Conservation (phyloP, 1,140 invertebrate species). For the Nasonia longicornis region DNA sequence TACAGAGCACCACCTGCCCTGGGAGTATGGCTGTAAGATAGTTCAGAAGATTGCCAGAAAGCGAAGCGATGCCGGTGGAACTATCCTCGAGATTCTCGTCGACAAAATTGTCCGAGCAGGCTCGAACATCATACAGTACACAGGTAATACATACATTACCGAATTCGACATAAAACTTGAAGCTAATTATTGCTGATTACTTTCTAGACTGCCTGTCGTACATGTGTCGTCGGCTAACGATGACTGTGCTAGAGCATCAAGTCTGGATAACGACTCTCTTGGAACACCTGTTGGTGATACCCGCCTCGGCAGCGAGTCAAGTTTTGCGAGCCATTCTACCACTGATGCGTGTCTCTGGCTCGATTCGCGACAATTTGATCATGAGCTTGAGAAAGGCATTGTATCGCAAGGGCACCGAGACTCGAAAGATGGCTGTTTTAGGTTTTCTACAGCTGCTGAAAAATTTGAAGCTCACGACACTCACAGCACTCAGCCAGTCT, state of each 20-base stretch:
- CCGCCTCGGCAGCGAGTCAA: slow-evolving; percentile 62
- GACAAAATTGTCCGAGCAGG: slow-evolving; percentile 66
- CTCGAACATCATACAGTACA: slow-evolving; percentile 65
- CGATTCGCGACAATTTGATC: slow-evolving; percentile 69
- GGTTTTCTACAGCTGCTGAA: slow-evolving; percentile 72
- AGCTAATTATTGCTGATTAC: slow-evolving; percentile 9
- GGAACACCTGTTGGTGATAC: slow-evolving; percentile 67
- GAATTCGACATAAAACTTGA: background rate
- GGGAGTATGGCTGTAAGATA: slow-evolving; percentile 68
- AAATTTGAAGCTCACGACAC: slow-evolving; percentile 67
- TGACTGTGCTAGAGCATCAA: slow-evolving; percentile 68
- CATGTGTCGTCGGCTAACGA: slow-evolving; percentile 65
- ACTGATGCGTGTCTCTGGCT: slow-evolving; percentile 65
- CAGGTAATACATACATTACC: slow-evolving; percentile 57
- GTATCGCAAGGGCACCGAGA: slow-evolving; percentile 68
- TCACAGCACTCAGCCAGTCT: slow-evolving; percentile 66
- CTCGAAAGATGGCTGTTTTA: slow-evolving; percentile 70
- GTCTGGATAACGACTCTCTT: slow-evolving; percentile 65
- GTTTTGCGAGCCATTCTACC: slow-evolving; percentile 69
- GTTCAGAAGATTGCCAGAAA: slow-evolving; percentile 69
- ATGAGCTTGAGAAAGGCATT: slow-evolving; percentile 72
- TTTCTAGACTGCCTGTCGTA: slow-evolving; percentile 69
- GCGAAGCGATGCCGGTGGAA: slow-evolving; percentile 63
- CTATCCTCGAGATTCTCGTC: slow-evolving; percentile 67
- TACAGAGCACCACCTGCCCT: slow-evolving; percentile 55